Percentiles rank a stretch among this genome's conserved stretches.
These are phyloP conservation scores for Amphipoea oculea DNA, from an alignment of 2,888 invertebrate genomes.

Conservation along the genomic window DNA sequence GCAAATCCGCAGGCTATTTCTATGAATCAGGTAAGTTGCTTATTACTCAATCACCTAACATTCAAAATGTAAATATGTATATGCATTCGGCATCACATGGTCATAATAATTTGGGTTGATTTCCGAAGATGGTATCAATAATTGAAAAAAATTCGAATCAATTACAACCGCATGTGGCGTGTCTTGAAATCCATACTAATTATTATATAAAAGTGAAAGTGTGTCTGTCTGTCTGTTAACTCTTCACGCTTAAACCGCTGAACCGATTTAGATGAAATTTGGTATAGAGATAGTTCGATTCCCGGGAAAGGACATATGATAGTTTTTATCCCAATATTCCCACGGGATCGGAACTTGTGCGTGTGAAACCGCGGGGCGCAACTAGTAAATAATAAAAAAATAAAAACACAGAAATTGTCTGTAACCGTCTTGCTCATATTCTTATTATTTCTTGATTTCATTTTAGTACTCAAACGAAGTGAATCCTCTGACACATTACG, in stretches of 20 bases:
- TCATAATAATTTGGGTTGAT: neutral
- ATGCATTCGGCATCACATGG: neutral
- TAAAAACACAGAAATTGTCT: neutral
- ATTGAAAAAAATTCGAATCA: neutral
- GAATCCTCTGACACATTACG: slow-evolving; percentile 98
- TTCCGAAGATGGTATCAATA: neutral
- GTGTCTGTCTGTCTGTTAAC: too few relatives aligned
- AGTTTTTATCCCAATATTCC: too few relatives aligned
- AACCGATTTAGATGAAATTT: too few relatives aligned
- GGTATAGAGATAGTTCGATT: too few relatives aligned
- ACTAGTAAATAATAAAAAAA: neutral
- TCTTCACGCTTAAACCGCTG: too few relatives aligned
- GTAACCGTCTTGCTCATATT: too few relatives aligned
- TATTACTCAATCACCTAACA: neutral
- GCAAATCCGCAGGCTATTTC: slow-evolving; percentile 94
- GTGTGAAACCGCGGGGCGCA: too few relatives aligned
- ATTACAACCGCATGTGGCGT: neutral
- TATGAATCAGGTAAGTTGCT: slow-evolving; percentile 93
- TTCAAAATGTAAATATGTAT: neutral
- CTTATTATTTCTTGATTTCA: neutral
- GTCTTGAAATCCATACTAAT: neutral
- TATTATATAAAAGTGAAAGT: too few relatives aligned
- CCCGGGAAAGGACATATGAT: too few relatives aligned
- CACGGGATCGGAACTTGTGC: too few relatives aligned
- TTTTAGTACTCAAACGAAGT: slow-evolving; percentile 95